These are phyloP conservation scores for Oreochromis tanganicae DNA, from an alignment of 2,113 vertebrate species.

Conservation along the genomic window DNA sequence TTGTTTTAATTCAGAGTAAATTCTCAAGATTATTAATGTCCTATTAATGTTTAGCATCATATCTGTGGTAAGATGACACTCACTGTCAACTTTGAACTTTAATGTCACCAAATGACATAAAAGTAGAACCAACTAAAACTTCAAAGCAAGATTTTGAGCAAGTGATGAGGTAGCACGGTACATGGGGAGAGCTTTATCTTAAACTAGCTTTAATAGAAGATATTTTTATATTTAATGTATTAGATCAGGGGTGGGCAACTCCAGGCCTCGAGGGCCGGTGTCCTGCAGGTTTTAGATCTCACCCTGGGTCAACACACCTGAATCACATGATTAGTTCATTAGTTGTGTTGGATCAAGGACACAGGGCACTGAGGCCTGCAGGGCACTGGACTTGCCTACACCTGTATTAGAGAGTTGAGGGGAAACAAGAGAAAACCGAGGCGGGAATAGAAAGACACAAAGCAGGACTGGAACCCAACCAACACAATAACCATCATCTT, in stretches of 20 bases:
- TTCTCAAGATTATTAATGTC: background rate
- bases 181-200: accelerated
- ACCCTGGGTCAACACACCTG: background rate
- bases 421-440: background rate
- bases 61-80: background rate
- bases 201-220: background rate
- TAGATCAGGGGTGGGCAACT: background rate
- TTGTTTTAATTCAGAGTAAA: background rate
- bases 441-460: background rate
- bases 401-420: background rate
- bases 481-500: background rate
- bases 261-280: background rate
- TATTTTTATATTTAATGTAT: background rate
- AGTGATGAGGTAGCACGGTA: background rate
- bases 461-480: background rate
- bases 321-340: background rate
- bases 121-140: background rate
- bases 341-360: background rate
- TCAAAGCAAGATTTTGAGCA: accelerated
- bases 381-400: background rate
- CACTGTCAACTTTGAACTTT: background rate
- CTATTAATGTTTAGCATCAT: background rate
- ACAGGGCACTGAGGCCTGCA: background rate
- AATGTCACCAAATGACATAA: background rate
- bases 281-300: background rate